A percentile compares a stretch with the other conserved stretches of the same genome.
phyloP scores from a whole-genome alignment of 1,140 invertebrate species.

The Drosophila prosaltans region DNA sequence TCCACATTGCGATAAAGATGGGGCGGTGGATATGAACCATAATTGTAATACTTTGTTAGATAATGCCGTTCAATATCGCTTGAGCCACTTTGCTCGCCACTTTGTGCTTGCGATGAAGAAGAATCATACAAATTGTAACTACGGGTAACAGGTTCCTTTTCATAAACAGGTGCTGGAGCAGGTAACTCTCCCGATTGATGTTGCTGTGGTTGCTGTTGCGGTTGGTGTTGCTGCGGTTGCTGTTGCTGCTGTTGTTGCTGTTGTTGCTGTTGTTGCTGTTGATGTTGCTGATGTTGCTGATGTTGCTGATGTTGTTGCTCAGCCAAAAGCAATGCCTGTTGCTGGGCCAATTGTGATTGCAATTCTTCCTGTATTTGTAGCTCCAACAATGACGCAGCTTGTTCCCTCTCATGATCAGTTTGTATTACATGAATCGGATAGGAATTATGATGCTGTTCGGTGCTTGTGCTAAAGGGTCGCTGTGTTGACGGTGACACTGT shows the following conservation, averaged over 20 bases:
- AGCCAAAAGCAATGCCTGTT: conserved; percentile 39
- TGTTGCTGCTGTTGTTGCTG: conserved; percentile 30
- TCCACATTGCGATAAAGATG: conserved; percentile 49
- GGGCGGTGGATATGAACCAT: conserved; percentile 37
- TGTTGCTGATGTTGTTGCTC: conserved; percentile 45
- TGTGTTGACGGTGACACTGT: conserved; percentile 6
- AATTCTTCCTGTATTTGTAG: conserved; percentile 46
- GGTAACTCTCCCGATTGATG: neutral
- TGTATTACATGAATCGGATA: neutral
- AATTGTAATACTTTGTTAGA: conserved; percentile 68
- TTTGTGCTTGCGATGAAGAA: conserved; percentile 20
- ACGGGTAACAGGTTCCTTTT: conserved; percentile 70
- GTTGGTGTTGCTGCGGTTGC: conserved; percentile 10
- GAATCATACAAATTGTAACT: conserved; percentile 71
- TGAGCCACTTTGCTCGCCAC: neutral
- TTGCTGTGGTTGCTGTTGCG: conserved; percentile 29
- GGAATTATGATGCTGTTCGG: conserved; percentile 20
- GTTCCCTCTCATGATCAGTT: conserved; percentile 36
- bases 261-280: conserved; percentile 32
- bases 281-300: conserved; percentile 12
- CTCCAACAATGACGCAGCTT: conserved; percentile 30
- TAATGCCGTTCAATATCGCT: conserved; percentile 71
- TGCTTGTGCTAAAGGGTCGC: conserved; percentile 12
- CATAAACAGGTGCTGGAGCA: conserved; percentile 64
- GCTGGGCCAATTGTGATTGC: conserved; percentile 43